These are phyloP conservation scores for Entomobrya multifasciata DNA, from an alignment of 2,888 invertebrate species.

Conservation along the genomic window DNA sequence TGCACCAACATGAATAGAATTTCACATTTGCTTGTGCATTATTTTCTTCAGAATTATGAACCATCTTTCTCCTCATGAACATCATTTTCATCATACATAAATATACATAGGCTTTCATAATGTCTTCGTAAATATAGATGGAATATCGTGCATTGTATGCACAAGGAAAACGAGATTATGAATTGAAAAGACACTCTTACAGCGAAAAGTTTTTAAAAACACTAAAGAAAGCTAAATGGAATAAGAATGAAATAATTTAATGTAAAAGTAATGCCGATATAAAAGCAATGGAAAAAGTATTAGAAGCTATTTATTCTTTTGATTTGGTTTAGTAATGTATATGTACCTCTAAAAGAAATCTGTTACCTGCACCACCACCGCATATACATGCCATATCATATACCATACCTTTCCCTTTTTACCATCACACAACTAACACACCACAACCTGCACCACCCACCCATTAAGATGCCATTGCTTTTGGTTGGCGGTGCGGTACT, in stretches of 20 bases:
- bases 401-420: no score
- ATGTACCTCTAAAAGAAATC: no score
- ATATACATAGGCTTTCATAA: not conserved
- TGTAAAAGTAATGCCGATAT: not conserved
- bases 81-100: not conserved
- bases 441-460: no score
- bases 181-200: not conserved
- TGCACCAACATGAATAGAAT: not conserved
- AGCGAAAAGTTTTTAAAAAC: no score
- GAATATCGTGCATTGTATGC: not conserved
- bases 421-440: no score
- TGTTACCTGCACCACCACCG: no score
- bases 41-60: not conserved
- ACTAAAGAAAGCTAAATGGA: no score
- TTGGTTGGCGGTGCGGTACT: no score
- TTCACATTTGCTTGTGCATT: not conserved
- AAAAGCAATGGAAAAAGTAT: not conserved
- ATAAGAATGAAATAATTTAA: slow-evolving; percentile 20
- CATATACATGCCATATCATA: no score
- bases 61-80: not conserved
- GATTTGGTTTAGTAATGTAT: no score
- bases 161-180: slow-evolving; percentile 16
- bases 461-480: no score
- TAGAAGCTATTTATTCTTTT: not conserved
- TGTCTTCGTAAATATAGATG: not conserved